phyloP scores from a whole-genome alignment of 1,140 invertebrate genomes.

The Drosophila novamexicana region DNA sequence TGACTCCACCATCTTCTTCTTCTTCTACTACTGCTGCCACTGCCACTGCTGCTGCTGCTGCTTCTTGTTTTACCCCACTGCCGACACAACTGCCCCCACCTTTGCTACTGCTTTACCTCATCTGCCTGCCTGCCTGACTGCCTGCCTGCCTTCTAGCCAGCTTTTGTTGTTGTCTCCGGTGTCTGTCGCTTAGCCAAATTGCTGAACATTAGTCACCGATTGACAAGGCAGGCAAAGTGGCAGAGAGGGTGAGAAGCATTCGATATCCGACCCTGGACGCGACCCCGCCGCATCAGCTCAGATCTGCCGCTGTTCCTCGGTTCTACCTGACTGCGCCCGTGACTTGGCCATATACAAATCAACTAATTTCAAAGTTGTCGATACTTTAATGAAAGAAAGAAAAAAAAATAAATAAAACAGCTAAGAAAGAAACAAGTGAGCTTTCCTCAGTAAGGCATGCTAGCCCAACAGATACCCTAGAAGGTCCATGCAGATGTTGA shows the following conservation, averaged over 20 bases:
- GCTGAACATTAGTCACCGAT: slow-evolving; percentile 82
- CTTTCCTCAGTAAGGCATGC: too few relatives aligned
- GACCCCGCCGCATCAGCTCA: neutral
- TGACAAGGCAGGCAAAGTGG: slow-evolving; percentile 64
- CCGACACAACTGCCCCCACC: neutral
- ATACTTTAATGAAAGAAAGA: slow-evolving; percentile 67
- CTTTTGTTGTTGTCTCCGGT: slow-evolving; percentile 47
- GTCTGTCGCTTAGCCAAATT: slow-evolving; percentile 82
- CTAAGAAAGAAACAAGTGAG: too few relatives aligned
- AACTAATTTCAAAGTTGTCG: slow-evolving; percentile 74
- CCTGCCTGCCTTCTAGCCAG: neutral
- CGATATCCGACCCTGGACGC: slow-evolving; percentile 26
- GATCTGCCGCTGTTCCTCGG: neutral
- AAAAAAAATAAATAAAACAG: too few relatives aligned
- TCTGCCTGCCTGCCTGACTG: slow-evolving; percentile 14
- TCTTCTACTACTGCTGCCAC: slow-evolving; percentile 1
- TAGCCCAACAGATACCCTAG: too few relatives aligned
- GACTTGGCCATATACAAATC: slow-evolving; percentile 64
- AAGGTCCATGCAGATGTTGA: too few relatives aligned
- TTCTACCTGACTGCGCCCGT: slow-evolving; percentile 30
- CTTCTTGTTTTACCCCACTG: neutral
- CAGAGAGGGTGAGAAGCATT: slow-evolving; percentile 30
- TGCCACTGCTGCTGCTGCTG: neutral
- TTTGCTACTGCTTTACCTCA: slow-evolving; percentile 5
- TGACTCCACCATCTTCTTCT: neutral